These are phyloP conservation scores for Pogonophryne albipinna DNA, from an alignment of 2,797 vertebrate species.

Conservation along the genomic window DNA sequence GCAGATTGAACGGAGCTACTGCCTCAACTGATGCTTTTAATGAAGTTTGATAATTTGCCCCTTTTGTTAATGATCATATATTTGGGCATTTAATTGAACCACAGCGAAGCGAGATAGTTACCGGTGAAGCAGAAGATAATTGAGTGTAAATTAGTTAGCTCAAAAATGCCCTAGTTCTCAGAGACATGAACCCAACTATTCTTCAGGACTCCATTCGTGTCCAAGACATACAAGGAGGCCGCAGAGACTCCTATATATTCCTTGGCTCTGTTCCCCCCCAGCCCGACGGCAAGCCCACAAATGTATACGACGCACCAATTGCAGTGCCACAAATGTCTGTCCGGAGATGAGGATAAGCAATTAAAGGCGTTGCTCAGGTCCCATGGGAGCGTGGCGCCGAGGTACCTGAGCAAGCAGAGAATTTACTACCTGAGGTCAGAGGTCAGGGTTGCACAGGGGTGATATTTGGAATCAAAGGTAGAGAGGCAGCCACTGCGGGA, in stretches of 20 bases:
- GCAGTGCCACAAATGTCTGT: conserved; percentile 47
- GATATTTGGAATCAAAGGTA: conserved; percentile 63
- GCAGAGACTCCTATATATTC: conserved; percentile 61
- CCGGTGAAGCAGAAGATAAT: conserved; percentile 28
- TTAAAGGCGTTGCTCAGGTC: conserved; percentile 61
- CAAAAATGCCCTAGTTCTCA: conserved; percentile 34
- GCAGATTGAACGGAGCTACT: conserved; percentile 18
- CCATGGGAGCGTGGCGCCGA: conserved; percentile 56
- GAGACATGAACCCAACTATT: conserved; percentile 38
- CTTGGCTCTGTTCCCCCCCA: conserved; percentile 60
- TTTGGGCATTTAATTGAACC: conserved; percentile 31
- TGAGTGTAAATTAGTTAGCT: conserved; percentile 8
- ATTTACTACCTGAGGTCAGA: conserved; percentile 73
- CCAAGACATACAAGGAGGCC: conserved; percentile 73
- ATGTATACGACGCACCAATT: conserved; percentile 70
- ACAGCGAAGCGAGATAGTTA: not conserved
- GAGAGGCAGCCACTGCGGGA: conserved; percentile 46
- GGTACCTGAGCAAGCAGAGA: conserved; percentile 65
- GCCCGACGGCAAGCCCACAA: conserved; percentile 57
- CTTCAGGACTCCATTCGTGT: conserved; percentile 56
- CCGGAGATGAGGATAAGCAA: conserved; percentile 66
- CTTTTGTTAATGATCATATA: conserved; percentile 40
- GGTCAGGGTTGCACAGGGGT: conserved; percentile 70
- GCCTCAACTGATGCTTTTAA: conserved; percentile 19
- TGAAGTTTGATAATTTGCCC: conserved; percentile 18